phyloP scores from a whole-genome alignment of 2,888 invertebrate genomes.

The Tetheella fluctuosa region DNA sequence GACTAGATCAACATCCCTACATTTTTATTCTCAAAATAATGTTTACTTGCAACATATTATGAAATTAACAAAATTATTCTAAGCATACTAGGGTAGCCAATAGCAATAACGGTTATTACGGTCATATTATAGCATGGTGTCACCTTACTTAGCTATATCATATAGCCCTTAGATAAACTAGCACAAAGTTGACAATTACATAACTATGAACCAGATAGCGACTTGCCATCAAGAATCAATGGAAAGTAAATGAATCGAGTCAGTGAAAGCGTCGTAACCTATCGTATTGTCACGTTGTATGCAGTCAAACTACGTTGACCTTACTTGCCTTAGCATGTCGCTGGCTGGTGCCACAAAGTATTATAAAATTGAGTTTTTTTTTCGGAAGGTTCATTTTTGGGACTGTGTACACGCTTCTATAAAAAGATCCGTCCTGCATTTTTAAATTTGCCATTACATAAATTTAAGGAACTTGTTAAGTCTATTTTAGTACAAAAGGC shows the following conservation, averaged over 20 bases:
- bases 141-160: neutral
- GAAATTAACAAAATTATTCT: too few species aligned
- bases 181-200: slow-evolving; percentile 22
- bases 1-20: too few species aligned
- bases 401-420: too few species aligned
- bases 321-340: slow-evolving; percentile 19
- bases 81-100: too few species aligned
- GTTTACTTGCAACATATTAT: too few species aligned
- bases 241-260: slow-evolving; percentile 49
- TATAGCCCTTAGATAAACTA: neutral
- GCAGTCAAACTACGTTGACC: slow-evolving; percentile 27
- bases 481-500: too few species aligned
- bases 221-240: slow-evolving; percentile 25
- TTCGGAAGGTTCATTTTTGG: neutral
- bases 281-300: slow-evolving; percentile 36
- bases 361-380: neutral
- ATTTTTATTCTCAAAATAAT: neutral
- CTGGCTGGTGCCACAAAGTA: slow-evolving; percentile 16
- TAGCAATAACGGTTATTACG: too few species aligned
- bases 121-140: too few species aligned
- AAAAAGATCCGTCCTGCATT: too few species aligned
- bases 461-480: too few species aligned
- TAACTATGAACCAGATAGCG: slow-evolving; percentile 41
- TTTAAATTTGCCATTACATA: too few species aligned
- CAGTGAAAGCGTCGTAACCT: slow-evolving; percentile 50